Base-by-base conservation (phyloP, 2,113 vertebrate genomes). In the Ceyx melanurus region DNA sequence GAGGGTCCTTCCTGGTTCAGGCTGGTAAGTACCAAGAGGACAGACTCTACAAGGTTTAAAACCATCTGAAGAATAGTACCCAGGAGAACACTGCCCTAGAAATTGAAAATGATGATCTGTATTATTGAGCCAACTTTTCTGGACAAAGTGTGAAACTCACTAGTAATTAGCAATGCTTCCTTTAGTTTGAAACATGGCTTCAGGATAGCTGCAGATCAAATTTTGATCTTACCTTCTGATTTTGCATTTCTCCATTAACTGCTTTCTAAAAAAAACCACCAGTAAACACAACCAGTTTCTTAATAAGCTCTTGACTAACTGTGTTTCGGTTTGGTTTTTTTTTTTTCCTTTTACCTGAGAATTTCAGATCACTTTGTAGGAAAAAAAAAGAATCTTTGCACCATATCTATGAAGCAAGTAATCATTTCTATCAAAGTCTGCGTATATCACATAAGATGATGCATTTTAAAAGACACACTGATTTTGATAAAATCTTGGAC, bases 61-160 rank as follows among this genome's bases (percentile, higher is more conserved):
- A 10, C 99, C 99, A 7, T 99, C 98, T 3, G 95, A 43, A 13
- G 99, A 99, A 93, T 97, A 99, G 66, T 98, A 98, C 65, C 99
- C 99, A 10, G 98, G 97, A 35, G 98, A 97, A 97, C 99, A 99
- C 96, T 99, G 99, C 85, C 99, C 99, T 99, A 95, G 79, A 97
- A 97, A 62, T 82, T 20, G 61, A 94, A 93, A 87, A 92, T 11
- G 0, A 60, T 77, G 25, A n/a, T 28, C 45, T 67, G 7, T 21
- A 35, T 92, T 73, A 94, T 85, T 40, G 29, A 86, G 26, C 4
- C 3, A 7, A 65, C 43, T 40, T 61, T 56, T 33, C 45, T 78
- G 51, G 54, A 56, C 6, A 26, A 80, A 71, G 50, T 48, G 25
- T 35, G 75, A 87, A 94, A 42, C 26, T 26, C 13, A 33, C 5